Percentiles rank a stretch among this genome's conserved stretches.
Conservation (phyloP, 1,140 invertebrate species). For the Monomorium pharaonis region DNA sequence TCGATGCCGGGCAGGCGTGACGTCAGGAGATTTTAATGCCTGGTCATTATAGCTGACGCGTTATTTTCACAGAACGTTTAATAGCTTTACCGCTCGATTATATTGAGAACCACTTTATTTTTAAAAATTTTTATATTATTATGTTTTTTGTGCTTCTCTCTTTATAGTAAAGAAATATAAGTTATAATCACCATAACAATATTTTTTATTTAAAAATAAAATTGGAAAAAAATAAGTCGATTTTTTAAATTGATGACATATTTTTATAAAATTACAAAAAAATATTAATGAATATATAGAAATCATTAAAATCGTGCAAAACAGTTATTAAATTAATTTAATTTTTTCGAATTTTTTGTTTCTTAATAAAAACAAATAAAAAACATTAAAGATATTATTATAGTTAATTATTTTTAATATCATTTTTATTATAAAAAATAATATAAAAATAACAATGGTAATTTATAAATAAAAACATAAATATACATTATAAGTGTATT, state of each 20-base stretch:
- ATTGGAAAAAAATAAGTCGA: neutral
- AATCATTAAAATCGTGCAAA: neutral
- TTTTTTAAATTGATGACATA: neutral
- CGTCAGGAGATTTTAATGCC: slow-evolving; percentile 58
- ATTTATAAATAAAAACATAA: too few relatives aligned
- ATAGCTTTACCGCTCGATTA: slow-evolving; percentile 4
- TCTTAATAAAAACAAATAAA: neutral
- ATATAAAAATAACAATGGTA: too few relatives aligned
- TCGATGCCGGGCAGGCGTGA: slow-evolving; percentile 41
- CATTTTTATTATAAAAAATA: too few relatives aligned
- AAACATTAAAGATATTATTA: neutral
- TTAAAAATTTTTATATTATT: neutral
- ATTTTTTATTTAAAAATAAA: neutral
- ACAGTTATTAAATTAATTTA: neutral
- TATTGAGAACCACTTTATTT: neutral
- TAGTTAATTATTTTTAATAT: too few relatives aligned
- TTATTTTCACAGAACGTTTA: slow-evolving; percentile 46
- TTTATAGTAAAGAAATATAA: neutral
- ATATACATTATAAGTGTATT: too few relatives aligned
- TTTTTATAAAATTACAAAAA: neutral
- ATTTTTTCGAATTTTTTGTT: neutral
- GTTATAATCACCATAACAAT: neutral
- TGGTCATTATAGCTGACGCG: slow-evolving; percentile 42
- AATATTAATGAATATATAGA: too few relatives aligned
- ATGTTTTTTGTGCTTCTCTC: neutral